Base-by-base conservation (phyloP, 1,140 invertebrate species). In the Octopus bimaculoides region DNA sequence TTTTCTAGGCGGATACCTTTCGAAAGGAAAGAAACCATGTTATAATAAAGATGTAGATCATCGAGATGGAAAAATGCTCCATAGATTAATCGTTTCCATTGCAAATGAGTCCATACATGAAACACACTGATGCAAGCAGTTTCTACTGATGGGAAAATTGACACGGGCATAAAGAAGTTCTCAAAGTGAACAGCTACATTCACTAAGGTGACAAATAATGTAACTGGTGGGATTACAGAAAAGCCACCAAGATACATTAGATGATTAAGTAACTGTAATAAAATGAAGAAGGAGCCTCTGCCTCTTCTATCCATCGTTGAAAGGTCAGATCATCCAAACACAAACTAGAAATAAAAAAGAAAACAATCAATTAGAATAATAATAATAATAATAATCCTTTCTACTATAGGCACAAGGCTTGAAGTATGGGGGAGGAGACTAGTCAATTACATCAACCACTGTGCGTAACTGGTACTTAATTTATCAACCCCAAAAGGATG, bases 21-120 rank as follows among this genome's bases (percentile, higher is more conserved):
- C 52, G 92, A 87, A 9, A 94, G 87, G 66, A 94, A 92, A 4
- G 94, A 94, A 17, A 92, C 87, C 94, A 95, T 94, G 84, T 95
- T 95, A 85, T 93, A 94, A 85, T 94, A 94, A 0, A 94, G 90
- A 89, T 95, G 94, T 92, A 93, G 93, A 82, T 94, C 94, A 76
- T 93, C 92, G 4, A 90, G 93, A 90, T 95, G 94, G 86, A 93
- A 93, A 81, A 95, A 91, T 14, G 92, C 90, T 4, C 92, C 92
- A 8, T 93, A 81, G 10, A 94, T 77, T 17, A 95, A 90, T 14
- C 93, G 89, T 26, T 88, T 85, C 89, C 92, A 94, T 80, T 94
- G 91, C 78, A 87, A 88, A 26, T 90, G 85, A 54, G 91, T 89
- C 20, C 92, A 88, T 52, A 94, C 87, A 82, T 92, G 89, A 52